Evolutionary conservation across 2,113 vertebrate species (phyloP).

Genomic region (Gyps fulvus): DNA sequence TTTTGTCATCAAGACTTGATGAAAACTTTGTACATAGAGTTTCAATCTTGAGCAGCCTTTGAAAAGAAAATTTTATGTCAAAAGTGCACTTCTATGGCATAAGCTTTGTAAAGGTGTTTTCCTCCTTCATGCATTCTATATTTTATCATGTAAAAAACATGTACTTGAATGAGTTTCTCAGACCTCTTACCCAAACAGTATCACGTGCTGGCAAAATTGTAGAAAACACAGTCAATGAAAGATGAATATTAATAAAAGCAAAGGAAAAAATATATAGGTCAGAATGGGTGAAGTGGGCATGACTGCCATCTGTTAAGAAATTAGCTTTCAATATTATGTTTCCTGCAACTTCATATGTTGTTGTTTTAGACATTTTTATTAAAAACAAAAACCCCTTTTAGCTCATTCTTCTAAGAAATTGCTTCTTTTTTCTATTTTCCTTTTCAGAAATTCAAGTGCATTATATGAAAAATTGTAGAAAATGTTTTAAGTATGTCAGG

Average conservation of each 20-base stretch:
- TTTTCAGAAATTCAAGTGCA: neutral
- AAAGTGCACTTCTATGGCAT: neutral
- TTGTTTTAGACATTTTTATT: neutral
- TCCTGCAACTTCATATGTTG: neutral
- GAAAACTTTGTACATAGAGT: neutral
- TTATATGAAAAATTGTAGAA: neutral
- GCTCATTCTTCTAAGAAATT: neutral
- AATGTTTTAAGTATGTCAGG: neutral
- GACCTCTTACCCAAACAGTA: neutral
- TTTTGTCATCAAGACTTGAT: neutral
- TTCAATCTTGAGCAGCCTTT: neutral
- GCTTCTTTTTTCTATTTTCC: neutral
- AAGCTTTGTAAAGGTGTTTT: neutral
- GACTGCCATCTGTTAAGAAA: slow-evolving; percentile 23
- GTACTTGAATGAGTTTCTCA: neutral
- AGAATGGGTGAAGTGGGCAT: neutral
- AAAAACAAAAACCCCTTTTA: neutral
- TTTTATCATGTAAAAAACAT: neutral
- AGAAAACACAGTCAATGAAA: neutral
- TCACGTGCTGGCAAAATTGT: neutral
- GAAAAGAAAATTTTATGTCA: neutral
- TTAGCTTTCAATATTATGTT: neutral
- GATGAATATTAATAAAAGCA: neutral
- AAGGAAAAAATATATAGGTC: neutral
- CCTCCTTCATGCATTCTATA: neutral